Base-by-base conservation (phyloP, 1,140 invertebrate species). In the Orius laevigatus region DNA sequence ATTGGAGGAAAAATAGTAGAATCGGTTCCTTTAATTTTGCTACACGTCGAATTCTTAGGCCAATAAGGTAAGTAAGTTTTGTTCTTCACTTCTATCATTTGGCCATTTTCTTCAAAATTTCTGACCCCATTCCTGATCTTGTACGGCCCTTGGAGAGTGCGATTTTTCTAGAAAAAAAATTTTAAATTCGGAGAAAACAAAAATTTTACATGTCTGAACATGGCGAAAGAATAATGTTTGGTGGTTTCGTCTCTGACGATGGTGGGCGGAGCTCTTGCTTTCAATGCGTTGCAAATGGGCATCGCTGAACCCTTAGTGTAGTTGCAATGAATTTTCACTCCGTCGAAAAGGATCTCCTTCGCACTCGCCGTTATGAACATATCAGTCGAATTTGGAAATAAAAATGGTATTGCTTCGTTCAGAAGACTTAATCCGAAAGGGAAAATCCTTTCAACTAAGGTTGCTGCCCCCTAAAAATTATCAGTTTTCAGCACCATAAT, bases 261-360 rank as follows among this genome's bases (percentile, higher is more conserved):
- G 1, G 76, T 59, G 46, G 66, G 65, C 35, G 66, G 68, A 1
- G 66, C 68, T 55, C 76, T 72, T 16, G 70, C 70, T 60, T 75
- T 74, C 41, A 83, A 58, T 0, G 70, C 67, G 0, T 69, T 66
- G 56, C 82, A 85, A 1, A 81, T 67, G 0, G 78, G 77, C 58
- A 75, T 75, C 0, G 77, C 73, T 0, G 77, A 70, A 56, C 82
- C 82, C 52, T 82, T 79, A 0, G 70, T 74, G 20, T 75, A 71
- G 0, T 70, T 71, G 56, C 82, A 85, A 49, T 83, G 75, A 11
- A 84, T 70, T 0, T 68, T 51, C 10, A 82, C 47, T 1, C 82
- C 81, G 31, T 74, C 70, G 56, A 83, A 85, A 18, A 85, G 63
- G 9, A 84, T 53, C 41, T 83, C 76, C 48, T 70, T 66, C 2